Base-by-base conservation (phyloP, 2,888 invertebrate species). In the Anodontia alba region DNA sequence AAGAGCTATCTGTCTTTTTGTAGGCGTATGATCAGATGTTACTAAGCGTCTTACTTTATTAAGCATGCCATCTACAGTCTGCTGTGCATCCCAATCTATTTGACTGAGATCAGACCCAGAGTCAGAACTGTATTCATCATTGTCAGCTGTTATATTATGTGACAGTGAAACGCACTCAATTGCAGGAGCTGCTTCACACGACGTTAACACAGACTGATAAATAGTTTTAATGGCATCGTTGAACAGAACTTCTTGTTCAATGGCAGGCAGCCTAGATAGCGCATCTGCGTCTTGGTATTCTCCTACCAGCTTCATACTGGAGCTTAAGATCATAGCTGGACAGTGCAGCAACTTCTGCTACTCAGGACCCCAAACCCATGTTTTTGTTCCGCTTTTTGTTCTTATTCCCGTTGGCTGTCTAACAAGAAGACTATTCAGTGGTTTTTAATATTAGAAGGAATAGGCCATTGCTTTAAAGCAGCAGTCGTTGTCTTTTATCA, bases 311-410 rank as follows among this genome's bases (percentile, higher is more conserved):
- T 26, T 26, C 23, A 17, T 62, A 62, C 5, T 12, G 3, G 8
- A 62, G 5, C 7, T 5, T 10, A 26, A 26, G 23, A 20, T 62
- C 17, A 17, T 23, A 62, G 23, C 15, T 26, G 10, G 62, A 62
- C 31, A 62, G 62, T 29, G 62, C 62, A 23, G 62, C 62, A 38
- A 38, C n/a, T n/a, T n/a, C n/a, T n/a, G n/a, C n/a, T n/a, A n/a
- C n/a, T n/a, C n/a, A n/a, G n/a, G n/a, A n/a, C n/a, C n/a, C n/a
- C n/a, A n/a, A n/a, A n/a, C n/a, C n/a, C n/a, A n/a, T n/a, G n/a
- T n/a, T n/a, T n/a, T n/a, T n/a, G n/a, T n/a, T n/a, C n/a, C n/a
- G n/a, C n/a, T n/a, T n/a, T n/a, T n/a, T n/a, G n/a, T n/a, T n/a
- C n/a, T n/a, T n/a, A n/a, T n/a, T n/a, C n/a, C n/a, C n/a, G n/a